Evolutionary conservation across 2,113 vertebrate species (phyloP).

Genomic region (Platichthys stellatus): DNA sequence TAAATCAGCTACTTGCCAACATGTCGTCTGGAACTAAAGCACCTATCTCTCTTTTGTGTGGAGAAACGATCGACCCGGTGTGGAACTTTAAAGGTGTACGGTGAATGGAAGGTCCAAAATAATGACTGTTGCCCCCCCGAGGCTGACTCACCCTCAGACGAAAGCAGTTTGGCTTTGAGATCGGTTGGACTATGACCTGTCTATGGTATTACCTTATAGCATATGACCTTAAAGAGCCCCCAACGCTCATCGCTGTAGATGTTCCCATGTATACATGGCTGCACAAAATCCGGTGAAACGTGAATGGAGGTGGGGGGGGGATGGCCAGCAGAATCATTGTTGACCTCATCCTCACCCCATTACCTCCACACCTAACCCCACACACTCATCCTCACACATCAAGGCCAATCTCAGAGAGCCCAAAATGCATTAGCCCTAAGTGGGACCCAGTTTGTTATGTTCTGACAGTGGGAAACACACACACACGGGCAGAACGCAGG

Average conservation of each 20-base stretch:
- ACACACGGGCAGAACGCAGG: constrained; percentile 17
- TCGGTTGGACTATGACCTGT: not conserved
- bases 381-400: constrained; percentile 37
- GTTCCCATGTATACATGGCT: not conserved
- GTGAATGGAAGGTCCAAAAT: not conserved
- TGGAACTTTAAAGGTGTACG: too few species aligned
- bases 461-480: constrained; percentile 50
- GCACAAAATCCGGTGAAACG: constrained; percentile 3
- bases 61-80: too few species aligned
- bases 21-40: too few species aligned
- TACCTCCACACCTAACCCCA: constrained; percentile 44
- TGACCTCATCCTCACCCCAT: constrained; percentile 33
- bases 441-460: constrained; percentile 64
- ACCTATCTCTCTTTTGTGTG: too few species aligned
- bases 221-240: constrained; percentile 4
- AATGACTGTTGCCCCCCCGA: too few species aligned
- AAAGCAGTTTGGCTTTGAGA: not conserved
- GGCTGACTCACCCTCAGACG: not conserved
- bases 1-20: too few species aligned
- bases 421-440: constrained; percentile 66
- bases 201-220: not conserved
- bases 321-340: constrained; percentile 11
- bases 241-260: not conserved
- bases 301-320: not conserved
- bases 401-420: constrained; percentile 30